Evolutionary conservation across 1,140 invertebrate genomes (phyloP), one percentile per base, ranked within the genome.

Genomic region (Drosophila nigrodunni): DNA sequence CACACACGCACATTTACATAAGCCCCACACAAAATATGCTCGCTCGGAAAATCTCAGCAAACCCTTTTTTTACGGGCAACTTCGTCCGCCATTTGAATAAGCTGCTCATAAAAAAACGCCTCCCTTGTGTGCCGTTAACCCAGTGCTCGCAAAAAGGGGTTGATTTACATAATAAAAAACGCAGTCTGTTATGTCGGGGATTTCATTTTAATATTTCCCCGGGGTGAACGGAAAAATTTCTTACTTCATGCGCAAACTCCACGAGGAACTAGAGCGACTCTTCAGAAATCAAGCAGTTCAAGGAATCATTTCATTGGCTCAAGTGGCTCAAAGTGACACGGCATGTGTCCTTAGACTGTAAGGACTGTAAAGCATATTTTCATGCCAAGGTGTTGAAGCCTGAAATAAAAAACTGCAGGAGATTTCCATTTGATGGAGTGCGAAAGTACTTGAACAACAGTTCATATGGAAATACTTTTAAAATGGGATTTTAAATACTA

Each of bases 171-270:
- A 89, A 77, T 64, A 74, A 64, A 89, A 43, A 25, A 39, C 18
- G 6, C 11, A 54, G 52, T 55, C 1, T 13, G n/a, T 47, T 30
- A 39, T 34, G 41, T 15, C 34, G 37, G 59, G 64, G 70, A 73
- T 59, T 89, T 88, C 83, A 89, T 88, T 88, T 88, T 89, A 88
- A 88, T 85, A 88, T 88, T 83, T 37, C 35, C 77, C 85, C 77
- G 44, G 60, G 83, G 72, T 74, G 74, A 60, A 1, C 44, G 50
- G 13, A 50, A 59, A 76, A 49, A 52, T 52, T 55, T 58, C 39
- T 30, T 4, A 30, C 25, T 30, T 30, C 39, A 37, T 81, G 77
- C 82, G 82, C 82, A 86, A 52, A 72, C 82, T 86, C 78, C 67
- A 47, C 2, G 5, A 3, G 3, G 55, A 59, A 44, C 43, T 74